phyloP scores from a whole-genome alignment of 2,888 invertebrate species.

The Drosophila prolongata region DNA sequence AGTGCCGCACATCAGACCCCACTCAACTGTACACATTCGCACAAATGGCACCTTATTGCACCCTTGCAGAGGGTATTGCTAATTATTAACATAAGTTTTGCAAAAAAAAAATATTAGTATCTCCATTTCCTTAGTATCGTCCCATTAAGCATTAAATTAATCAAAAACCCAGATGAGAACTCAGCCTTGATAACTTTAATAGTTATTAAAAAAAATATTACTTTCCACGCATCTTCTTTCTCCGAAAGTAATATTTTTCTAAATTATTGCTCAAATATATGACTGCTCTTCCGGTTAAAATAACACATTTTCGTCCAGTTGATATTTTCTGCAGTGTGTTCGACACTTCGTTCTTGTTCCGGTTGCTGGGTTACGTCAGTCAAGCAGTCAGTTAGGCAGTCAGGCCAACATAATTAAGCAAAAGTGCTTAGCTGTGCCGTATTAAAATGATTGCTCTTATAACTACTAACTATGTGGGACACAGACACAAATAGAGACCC shows the following conservation, averaged over 20 bases:
- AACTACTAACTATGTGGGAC: conserved; percentile 68
- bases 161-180: no score
- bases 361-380: conserved; percentile 66
- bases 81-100: conserved; percentile 3
- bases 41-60: conserved; percentile 34
- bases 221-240: no score
- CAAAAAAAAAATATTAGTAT: not conserved
- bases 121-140: no score
- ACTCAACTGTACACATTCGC: conserved; percentile 28
- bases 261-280: no score
- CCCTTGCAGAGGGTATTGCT: conserved; percentile 16
- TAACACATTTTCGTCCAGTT: not conserved
- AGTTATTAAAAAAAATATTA: no score
- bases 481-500: conserved; percentile 13
- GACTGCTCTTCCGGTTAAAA: no score
- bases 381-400: conserved; percentile 40
- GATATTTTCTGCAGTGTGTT: not conserved
- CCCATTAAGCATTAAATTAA: no score
- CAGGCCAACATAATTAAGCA: conserved; percentile 73
- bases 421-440: conserved; percentile 76
- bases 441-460: conserved; percentile 78
- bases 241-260: no score
- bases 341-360: not conserved
- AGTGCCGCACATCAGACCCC: conserved; percentile 22
- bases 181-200: no score